These are phyloP conservation scores for Latrodectus hesperus DNA, from an alignment of 2,888 invertebrate species.

Conservation along the genomic window DNA sequence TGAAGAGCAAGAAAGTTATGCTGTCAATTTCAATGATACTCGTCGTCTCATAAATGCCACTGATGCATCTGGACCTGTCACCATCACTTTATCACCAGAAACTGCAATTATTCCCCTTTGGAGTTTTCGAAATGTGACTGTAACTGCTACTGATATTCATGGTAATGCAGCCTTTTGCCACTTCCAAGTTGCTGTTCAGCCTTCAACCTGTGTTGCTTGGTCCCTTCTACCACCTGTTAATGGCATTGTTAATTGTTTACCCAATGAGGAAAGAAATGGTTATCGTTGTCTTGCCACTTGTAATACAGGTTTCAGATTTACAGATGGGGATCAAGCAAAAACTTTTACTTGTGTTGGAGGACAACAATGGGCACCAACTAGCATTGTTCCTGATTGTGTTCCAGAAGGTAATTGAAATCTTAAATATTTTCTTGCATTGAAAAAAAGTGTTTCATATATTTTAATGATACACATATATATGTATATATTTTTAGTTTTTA, in stretches of 20 bases:
- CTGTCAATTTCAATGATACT: conserved; percentile 93
- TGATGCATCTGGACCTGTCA: conserved; percentile 91
- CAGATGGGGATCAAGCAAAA: conserved; percentile 90
- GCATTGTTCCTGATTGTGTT: conserved; percentile 95
- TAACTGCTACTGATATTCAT: conserved; percentile 88
- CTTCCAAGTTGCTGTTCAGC: conserved; percentile 94
- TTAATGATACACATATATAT: no score
- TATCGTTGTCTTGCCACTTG: conserved; percentile 91
- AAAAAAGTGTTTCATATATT: no score
- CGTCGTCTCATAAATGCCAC: conserved; percentile 87
- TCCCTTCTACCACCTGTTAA: conserved; percentile 91
- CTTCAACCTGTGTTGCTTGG: conserved; percentile 95
- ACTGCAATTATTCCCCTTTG: conserved; percentile 84
- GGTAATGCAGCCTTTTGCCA: conserved; percentile 92
- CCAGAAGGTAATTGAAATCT: conserved; percentile 82
- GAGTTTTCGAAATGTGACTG: conserved; percentile 81
- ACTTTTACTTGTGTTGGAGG: conserved; percentile 86
- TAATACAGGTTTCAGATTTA: conserved; percentile 89
- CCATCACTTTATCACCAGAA: conserved; percentile 83
- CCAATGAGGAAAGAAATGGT: conserved; percentile 81
- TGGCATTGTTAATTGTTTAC: conserved; percentile 89
- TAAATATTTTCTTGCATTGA: background rate
- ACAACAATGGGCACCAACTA: conserved; percentile 89
- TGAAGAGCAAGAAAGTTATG: conserved; percentile 90
- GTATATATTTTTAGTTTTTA: no score